Evolutionary conservation across 2,113 vertebrate species (phyloP), one percentile per base, ranked within the genome.

Genomic region (Pleuronectes platessa): DNA sequence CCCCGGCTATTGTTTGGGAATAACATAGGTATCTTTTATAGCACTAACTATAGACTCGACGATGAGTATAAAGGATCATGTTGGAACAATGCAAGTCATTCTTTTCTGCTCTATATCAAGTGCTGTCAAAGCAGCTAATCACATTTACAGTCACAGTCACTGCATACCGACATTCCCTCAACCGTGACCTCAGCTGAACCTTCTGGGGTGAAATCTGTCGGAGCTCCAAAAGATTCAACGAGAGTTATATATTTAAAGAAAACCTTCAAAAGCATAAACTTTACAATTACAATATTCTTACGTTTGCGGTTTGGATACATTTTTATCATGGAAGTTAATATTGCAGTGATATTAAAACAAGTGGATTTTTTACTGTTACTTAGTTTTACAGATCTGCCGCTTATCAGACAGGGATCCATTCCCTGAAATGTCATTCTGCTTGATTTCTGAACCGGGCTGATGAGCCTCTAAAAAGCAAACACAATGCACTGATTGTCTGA

Each of bases 1-100:
- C 20, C 73, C 58, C 47, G n/a, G 53, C 65, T 79, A 82, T 78
- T 88, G 78, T 89, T 86, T 68, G 63, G 45, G 63, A 37, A 61
- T 68, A 20, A 74, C 40, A 67, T 23, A 15, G 61, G 42, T 27
- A 81, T 42, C 40, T 56, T 42, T 54, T 6, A 58, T 47, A 47
- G 51, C 67, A 63, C 61, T 21, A 69, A 69, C 42, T 45, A 21
- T 58, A 53, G 51, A 17, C 14, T n/a, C 20, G 2, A 42, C 40
- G 40, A 3, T 42, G 10, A 42, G 40, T 51, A 4, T 53, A 26
- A 56, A 60, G 42, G 20, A 61, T 73, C 51, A 62, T 58, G 10
- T 6, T 17, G 13, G 17, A 49, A 49, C 17, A 5, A 17, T 15
- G 15, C 42, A 45, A 31, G 49, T 51, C 15, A 51, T 51, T 18